Conservation (phyloP, 2,797 vertebrate genomes). For the Denticeps clupeoides region DNA sequence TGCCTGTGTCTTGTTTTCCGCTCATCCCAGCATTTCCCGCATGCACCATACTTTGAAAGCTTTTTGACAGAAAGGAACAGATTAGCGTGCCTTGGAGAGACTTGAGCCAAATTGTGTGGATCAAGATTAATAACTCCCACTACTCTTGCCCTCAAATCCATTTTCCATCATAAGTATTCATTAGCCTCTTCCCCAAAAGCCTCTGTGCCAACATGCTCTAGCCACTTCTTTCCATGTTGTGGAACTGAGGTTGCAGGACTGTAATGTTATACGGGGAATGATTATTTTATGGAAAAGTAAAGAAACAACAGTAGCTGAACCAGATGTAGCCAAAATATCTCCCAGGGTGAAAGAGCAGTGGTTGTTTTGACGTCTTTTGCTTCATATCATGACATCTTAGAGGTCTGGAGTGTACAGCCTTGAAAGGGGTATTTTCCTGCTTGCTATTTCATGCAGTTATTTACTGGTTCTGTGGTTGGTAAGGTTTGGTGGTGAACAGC, state of each 20-base stretch:
- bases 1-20: constrained; percentile 24
- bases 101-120: constrained; percentile 19
- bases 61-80: constrained; percentile 19
- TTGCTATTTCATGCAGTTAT: too few relatives aligned
- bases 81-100: constrained; percentile 17
- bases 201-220: constrained; percentile 8
- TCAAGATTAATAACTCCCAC: constrained; percentile 28
- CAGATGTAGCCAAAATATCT: constrained; percentile 12
- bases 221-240: constrained; percentile 3
- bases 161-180: constrained; percentile 37
- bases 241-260: constrained; percentile 13
- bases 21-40: constrained; percentile 30
- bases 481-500: too few relatives aligned
- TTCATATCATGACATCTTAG: neutral
- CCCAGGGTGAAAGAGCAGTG: constrained; percentile 2
- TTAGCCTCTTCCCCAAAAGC: constrained; percentile 19
- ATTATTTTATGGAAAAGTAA: constrained; percentile 22
- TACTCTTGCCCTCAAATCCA: constrained; percentile 23
- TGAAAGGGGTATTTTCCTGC: too few relatives aligned
- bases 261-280: constrained; percentile 11
- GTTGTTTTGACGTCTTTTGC: constrained; percentile 9
- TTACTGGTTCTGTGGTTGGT: too few relatives aligned
- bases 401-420: constrained; percentile 12
- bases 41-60: constrained; percentile 18
- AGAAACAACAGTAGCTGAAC: constrained; percentile 13